These are phyloP conservation scores for Ailurus styani DNA, from an alignment of 2,113 vertebrate species.

Conservation along the genomic window DNA sequence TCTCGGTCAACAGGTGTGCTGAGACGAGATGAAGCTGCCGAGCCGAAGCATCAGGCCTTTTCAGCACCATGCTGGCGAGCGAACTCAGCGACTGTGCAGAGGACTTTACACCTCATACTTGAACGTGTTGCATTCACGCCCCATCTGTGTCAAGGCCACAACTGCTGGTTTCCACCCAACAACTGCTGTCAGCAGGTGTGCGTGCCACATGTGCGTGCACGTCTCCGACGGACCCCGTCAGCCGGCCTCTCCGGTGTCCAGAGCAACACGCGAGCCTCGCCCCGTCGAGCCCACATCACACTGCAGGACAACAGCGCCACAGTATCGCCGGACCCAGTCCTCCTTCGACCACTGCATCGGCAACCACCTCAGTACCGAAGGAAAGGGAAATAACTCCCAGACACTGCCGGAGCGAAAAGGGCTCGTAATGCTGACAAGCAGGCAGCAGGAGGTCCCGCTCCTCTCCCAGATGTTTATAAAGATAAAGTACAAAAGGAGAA, in stretches of 20 bases:
- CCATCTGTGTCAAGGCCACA: conserved; percentile 22
- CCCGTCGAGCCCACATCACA: fast-evolving
- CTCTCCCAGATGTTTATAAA: neutral
- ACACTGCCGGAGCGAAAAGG: too few species aligned
- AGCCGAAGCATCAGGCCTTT: neutral
- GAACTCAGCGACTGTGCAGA: neutral
- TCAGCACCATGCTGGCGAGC: neutral
- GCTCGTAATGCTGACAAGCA: neutral
- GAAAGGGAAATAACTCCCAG: neutral
- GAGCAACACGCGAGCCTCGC: fast-evolving
- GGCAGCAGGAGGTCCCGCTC: neutral
- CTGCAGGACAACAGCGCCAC: too few species aligned
- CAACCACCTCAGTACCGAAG: too few species aligned
- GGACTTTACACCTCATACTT: neutral
- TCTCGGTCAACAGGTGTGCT: neutral
- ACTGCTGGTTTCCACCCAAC: conserved; percentile 15
- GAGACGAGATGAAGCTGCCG: neutral
- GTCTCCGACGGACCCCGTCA: neutral
- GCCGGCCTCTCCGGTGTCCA: neutral
- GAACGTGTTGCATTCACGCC: neutral
- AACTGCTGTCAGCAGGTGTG: conserved; percentile 53
- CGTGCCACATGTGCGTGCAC: neutral
- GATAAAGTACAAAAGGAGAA: neutral
- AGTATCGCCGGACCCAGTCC: fast-evolving
- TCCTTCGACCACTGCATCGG: neutral